Base-by-base conservation (phyloP, 2,797 vertebrate genomes). In the Dallia pectoralis region DNA sequence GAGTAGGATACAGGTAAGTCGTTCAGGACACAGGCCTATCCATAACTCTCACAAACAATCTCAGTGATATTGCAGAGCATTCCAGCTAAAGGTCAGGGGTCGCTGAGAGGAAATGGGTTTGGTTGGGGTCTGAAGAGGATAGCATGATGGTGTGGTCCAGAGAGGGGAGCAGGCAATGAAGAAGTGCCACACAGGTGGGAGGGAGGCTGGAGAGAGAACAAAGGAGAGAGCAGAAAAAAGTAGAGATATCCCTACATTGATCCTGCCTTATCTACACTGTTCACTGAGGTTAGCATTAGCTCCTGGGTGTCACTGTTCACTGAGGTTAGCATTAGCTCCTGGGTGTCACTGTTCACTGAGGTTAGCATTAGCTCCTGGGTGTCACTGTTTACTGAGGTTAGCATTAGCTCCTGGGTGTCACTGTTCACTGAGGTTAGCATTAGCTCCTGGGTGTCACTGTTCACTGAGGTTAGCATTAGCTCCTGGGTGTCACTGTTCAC, bases 361-460 rank as follows among this genome's bases (percentile, higher is more conserved):
- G 22, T 94, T 94, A 91, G 85, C 87, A 91, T 91, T 91, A 91
- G 89, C 90, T 91, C 84, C 91, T 92, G 93, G n/a, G n/a, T n/a
- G n/a, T n/a, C 29, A 62, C 49, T 67, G 18, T 16, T 16, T 16
- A n/a, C 48, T 16, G 48, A 49, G 3, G 22, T 94, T 94, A 91
- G 85, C 87, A 91, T 91, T 91, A 91, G 89, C 90, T 91, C 84
- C 91, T 92, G 93, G n/a, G n/a, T n/a, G n/a, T n/a, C n/a, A n/a
- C n/a, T n/a, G n/a, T n/a, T n/a, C n/a, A n/a, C n/a, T n/a, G n/a
- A n/a, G n/a, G n/a, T n/a, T n/a, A n/a, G n/a, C n/a, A n/a, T n/a
- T n/a, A n/a, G n/a, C n/a, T n/a, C n/a, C n/a, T n/a, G n/a, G n/a
- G n/a, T n/a, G n/a, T n/a, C n/a, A n/a, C n/a, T n/a, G n/a, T n/a